Percentiles rank a stretch among this genome's conserved stretches.
Evolutionary conservation across 2,113 vertebrate genomes (phyloP).

Genomic region (Phrynosoma blainvillii): DNA sequence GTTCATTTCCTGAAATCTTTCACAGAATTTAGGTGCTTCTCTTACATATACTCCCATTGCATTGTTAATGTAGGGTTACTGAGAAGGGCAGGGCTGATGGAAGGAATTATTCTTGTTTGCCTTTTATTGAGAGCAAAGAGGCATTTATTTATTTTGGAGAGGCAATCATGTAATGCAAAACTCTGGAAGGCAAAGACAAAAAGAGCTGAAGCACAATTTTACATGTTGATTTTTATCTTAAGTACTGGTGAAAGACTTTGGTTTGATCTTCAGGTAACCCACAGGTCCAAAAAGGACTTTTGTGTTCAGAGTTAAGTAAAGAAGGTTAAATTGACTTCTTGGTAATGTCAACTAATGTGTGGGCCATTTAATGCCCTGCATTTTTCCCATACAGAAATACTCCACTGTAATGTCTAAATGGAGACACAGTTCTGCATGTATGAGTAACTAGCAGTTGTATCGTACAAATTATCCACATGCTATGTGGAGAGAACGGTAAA

Average conservation of each 20-base stretch:
- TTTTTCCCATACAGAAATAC: neutral
- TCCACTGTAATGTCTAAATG: neutral
- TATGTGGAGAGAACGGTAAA: neutral
- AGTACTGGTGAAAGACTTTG: neutral
- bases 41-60: fast-evolving
- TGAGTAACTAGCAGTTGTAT: neutral
- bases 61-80: neutral
- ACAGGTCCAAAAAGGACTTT: neutral
- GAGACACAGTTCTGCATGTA: neutral
- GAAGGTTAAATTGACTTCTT: neutral
- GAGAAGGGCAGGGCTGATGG: slow-evolving; percentile 2
- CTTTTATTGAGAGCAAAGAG: neutral
- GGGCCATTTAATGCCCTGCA: neutral
- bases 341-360: neutral
- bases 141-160: slow-evolving; percentile 17
- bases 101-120: slow-evolving; percentile 25
- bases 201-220: neutral
- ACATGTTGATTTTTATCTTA: neutral
- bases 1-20: slow-evolving; percentile 17
- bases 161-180: neutral
- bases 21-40: neutral
- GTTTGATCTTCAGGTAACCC: slow-evolving; percentile 4
- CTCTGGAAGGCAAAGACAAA: neutral
- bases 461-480: neutral
- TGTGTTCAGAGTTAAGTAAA: neutral